Conservation (phyloP, 2,888 invertebrate genomes). For the Diarsia dahlii region DNA sequence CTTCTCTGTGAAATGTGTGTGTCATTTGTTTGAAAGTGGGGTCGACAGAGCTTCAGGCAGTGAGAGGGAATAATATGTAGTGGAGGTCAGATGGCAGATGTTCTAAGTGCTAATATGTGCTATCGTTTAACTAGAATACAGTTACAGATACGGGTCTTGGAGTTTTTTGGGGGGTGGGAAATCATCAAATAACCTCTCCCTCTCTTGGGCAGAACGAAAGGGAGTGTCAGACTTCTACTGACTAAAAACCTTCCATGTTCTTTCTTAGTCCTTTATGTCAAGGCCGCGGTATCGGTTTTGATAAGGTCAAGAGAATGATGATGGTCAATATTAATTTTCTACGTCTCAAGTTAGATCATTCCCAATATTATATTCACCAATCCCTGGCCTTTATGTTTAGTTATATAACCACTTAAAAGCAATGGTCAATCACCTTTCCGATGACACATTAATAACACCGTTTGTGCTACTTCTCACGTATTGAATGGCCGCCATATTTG, state of each 20-base stretch:
- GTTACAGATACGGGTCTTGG: not conserved
- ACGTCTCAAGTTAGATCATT: no score
- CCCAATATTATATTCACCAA: not conserved
- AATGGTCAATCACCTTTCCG: conserved; percentile 45
- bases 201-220: no score
- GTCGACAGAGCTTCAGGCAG: conserved; percentile 47
- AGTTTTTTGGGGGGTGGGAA: no score
- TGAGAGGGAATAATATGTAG: conserved; percentile 3
- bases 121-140: not conserved
- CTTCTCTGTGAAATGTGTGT: conserved; percentile 44
- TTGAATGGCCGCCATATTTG: conserved; percentile 20
- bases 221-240: no score
- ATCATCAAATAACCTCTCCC: no score
- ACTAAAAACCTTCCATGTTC: no score
- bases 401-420: conserved; percentile 33
- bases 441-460: conserved; percentile 41
- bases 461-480: conserved; percentile 45
- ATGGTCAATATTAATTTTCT: not conserved
- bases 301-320: no score
- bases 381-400: not conserved
- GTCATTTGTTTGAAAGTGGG: conserved; percentile 60
- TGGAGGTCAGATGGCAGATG: not conserved
- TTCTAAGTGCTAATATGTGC: not conserved
- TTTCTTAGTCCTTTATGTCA: no score
- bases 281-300: no score